Conservation (phyloP, 2,797 vertebrate genomes). For the Amblyopsis hoosieri region DNA sequence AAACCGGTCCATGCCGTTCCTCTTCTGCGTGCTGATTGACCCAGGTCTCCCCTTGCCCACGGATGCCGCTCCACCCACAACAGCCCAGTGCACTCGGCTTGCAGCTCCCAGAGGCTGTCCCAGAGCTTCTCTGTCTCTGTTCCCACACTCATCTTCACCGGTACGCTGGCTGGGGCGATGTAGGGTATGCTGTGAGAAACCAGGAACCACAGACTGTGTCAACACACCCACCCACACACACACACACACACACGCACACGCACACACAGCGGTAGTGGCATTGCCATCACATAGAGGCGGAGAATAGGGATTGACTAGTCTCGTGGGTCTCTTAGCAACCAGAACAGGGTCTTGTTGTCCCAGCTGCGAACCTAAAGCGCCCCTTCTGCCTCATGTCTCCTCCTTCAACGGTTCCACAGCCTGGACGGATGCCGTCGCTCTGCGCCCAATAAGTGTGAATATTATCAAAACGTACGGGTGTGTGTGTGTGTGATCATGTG, state of each 20-base stretch:
- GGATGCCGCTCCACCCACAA: slow-evolving; percentile 99
- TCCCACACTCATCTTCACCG: slow-evolving; percentile 99
- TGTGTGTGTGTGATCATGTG: no score
- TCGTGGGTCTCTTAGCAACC: neutral
- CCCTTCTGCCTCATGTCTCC: neutral
- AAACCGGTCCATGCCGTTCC: slow-evolving; percentile 54
- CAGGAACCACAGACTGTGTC: slow-evolving; percentile 9
- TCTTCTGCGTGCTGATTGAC: slow-evolving; percentile 66
- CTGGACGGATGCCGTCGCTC: neutral
- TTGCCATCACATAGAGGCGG: neutral
- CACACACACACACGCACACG: neutral
- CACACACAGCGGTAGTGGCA: neutral
- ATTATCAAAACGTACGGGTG: no score
- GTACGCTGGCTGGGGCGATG: slow-evolving; percentile 81
- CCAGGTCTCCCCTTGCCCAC: slow-evolving; percentile 96
- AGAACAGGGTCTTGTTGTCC: no score
- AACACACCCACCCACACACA: neutral
- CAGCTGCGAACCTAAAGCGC: neutral
- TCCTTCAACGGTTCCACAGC: no score
- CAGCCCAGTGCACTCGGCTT: slow-evolving; percentile 98
- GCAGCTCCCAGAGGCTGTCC: slow-evolving; percentile 93
- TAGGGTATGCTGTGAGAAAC: slow-evolving; percentile 11
- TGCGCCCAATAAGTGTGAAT: neutral
- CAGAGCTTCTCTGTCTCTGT: slow-evolving; percentile 99
- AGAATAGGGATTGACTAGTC: neutral